Evolutionary conservation across 1,140 invertebrate genomes (phyloP), one percentile per base, ranked within the genome.

Genomic region (Zophobas morio): DNA sequence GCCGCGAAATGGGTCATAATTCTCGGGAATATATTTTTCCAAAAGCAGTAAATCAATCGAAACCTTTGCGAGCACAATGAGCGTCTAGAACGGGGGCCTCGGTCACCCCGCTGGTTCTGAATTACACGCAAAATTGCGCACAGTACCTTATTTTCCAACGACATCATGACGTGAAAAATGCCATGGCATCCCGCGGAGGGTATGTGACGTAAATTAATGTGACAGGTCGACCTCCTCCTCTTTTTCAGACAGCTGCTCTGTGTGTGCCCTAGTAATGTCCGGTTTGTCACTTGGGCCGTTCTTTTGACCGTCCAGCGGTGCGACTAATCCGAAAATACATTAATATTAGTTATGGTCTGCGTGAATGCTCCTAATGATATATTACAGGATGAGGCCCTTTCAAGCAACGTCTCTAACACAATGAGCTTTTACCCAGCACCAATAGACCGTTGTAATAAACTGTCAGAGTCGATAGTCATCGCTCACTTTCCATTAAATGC

Each of bases 271-370:
- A 79, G 60, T 80, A 81, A 82, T 84, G 83, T 84, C 83, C 83
- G 83, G 80, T 83, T 84, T 84, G 80, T 83, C 81, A 82, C 77
- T 84, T 78, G 57, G 76, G 42, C 77, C 75, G 76, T 81, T 82
- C 78, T 80, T 77, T 63, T 47, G 56, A 51, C 70, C 49, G 75
- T 72, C 81, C 76, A 47, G 53, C 77, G 51, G 77, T 71, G 70
- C 74, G 74, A 81, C 80, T 79, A 82, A 82, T 82, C 75, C 74
- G 76, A 81, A 84, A 82, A 84, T 80, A 84, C 79, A 84, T 82
- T 78, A 79, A 78, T 80, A 81, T 84, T 84, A 84, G 82, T 84
- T 84, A 84, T 83, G 82, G 82, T 77, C 78, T 78, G 75, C 77
- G 79, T 82, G 77, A 81, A 80, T 75, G 78, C 73, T 63, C 57